Evolutionary conservation across 2,888 invertebrate genomes (phyloP), one percentile per base, ranked within the genome.

Genomic region (Mystacides longicornis): DNA sequence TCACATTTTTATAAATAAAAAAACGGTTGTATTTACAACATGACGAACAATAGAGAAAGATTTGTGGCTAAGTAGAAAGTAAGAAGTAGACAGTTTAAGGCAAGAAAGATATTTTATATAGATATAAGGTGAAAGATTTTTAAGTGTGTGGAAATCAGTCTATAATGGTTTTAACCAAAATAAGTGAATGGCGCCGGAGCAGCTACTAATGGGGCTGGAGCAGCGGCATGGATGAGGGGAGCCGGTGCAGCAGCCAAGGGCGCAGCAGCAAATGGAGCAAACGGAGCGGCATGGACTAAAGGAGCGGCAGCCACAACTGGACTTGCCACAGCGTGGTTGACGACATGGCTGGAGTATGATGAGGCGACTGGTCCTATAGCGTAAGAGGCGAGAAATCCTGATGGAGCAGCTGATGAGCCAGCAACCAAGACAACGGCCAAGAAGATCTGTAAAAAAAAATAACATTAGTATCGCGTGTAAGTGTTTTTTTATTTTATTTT

Each of bases 241-340:
- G 60, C 66, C 14, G 71, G 68, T 9, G 70, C 67, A 22, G 64
- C 65, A 0, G 76, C 73, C 0, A 87, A 87, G 22, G 87, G 86
- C 2, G 86, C 78, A 0, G 87, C 87, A 4, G 68, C 67, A 2
- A 68, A 65, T 3, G 57, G 42, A 2, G 61, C 56, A 3, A 58
- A 20, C 2, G 63, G 60, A 3, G 60, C 66, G 16, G 68, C 66
- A 45, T 70, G 66, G 20, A 71, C 62, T 1, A 67, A 64, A 21
- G 71, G 68, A 14, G 70, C 67, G 27, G 64, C 65, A 0, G 76
- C 73, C 1, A 75, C 66, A 3, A 81, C 78, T 0, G 87, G 87
- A 9, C 84, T 77, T 21, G 87, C 86, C 2, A 87, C 78, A 0
- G 87, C 87, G 64, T 88, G 88, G 71, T 87, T 86, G 54, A 88